Evolutionary conservation across 2,797 vertebrate species (phyloP), one percentile per base, ranked within the genome.

Genomic region (Threskiornis aethiopicus): DNA sequence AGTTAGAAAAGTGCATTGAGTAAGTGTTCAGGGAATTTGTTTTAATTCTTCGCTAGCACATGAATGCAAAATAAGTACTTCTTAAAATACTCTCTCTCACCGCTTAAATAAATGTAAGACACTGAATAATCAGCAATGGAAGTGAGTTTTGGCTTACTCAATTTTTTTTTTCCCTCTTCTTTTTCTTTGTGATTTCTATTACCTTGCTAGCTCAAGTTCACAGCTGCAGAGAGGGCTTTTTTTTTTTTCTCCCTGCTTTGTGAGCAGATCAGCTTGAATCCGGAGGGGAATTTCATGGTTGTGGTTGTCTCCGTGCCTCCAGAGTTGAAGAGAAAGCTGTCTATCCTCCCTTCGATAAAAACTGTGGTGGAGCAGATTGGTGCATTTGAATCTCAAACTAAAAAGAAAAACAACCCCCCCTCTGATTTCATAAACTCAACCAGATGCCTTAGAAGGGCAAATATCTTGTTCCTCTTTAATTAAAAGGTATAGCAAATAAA

Each of bases 381-480:
- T 44, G 7, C 9, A 2, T 80, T 52, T 70, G n/a, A 65, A 55
- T 62, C 71, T 79, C 79, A 47, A 73, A 66, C 75, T 46, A 20
- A 69, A 88, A 76, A 77, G 20, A 24, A 79, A 86, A 94, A 41
- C 8, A 33, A 31, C 16, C 55, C 28, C n/a, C 12, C 2, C 13
- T 16, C 59, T 25, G 33, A 67, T 95, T 95, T 89, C 57, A 87
- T 81, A 94, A 97, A 94, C 93, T 94, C 95, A 89, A 93, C 65
- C 90, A 84, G 92, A 95, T 95, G 87, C 86, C 88, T 81, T 69
- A 89, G 49, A 93, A 94, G 57, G 75, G 76, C 87, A 93, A 91
- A 94, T 80, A 76, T 87, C 87, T 94, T 70, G 79, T 90, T 97
- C 77, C 93, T 96, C 92, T 96, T 94, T 84, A 94, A 97, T 96